Conservation (phyloP, 2,888 invertebrate genomes). For the Galerucella pusilla region DNA sequence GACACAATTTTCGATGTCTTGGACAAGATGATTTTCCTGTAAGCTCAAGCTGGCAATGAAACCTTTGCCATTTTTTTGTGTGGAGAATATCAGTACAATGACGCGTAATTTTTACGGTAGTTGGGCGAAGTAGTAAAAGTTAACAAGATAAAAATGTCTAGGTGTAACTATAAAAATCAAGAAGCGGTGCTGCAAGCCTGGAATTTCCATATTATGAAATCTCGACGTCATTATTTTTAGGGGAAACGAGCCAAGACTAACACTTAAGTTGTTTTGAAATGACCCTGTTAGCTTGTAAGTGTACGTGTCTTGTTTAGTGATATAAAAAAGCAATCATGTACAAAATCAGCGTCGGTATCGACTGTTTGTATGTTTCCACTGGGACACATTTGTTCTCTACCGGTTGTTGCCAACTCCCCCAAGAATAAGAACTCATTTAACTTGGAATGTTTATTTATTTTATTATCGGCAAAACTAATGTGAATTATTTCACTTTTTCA, state of each 20-base stretch:
- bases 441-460: slow-evolving; percentile 67
- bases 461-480: slow-evolving; percentile 65
- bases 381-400: slow-evolving; percentile 64
- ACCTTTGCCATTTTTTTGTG: neutral
- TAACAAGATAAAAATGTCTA: slow-evolving; percentile 49
- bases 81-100: slow-evolving; percentile 23
- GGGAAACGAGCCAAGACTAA: slow-evolving; percentile 63
- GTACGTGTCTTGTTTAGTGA: slow-evolving; percentile 66
- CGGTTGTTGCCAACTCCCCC: slow-evolving; percentile 61
- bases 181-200: slow-evolving; percentile 41
- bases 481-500: slow-evolving; percentile 59
- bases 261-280: slow-evolving; percentile 64
- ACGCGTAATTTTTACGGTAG: slow-evolving; percentile 43
- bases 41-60: neutral
- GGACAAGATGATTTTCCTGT: neutral
- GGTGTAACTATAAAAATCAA: slow-evolving; percentile 50
- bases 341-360: slow-evolving; percentile 65
- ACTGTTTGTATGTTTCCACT: slow-evolving; percentile 66
- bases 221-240: slow-evolving; percentile 61
- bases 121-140: slow-evolving; percentile 48
- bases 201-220: slow-evolving; percentile 57
- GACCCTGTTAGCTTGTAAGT: slow-evolving; percentile 64
- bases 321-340: slow-evolving; percentile 67
- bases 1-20: too few relatives aligned
- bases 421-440: slow-evolving; percentile 66